Evolutionary conservation across 2,797 vertebrate species (phyloP), one percentile per base, ranked within the genome.

Genomic region (Etheostoma nigrum): DNA sequence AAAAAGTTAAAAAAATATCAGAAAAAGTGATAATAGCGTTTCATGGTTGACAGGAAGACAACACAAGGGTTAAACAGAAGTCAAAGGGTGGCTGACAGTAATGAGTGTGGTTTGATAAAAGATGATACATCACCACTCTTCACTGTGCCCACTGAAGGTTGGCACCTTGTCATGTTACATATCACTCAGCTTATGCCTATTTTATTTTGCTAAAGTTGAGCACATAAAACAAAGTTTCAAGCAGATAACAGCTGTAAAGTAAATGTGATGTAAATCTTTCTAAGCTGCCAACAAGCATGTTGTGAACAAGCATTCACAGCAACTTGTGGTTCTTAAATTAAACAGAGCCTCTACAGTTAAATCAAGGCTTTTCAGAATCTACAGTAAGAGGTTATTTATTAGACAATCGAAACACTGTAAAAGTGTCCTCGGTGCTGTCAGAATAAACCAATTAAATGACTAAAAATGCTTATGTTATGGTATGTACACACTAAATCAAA

Each of bases 1-100:
- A 27, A 27, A 27, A 27, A 4, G 27, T 27, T 0, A 27, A 4
- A 27, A 4, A 27, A 27, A 27, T 27, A 4, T 27, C 27, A 27
- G 27, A 27, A 27, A 27, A 27, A 27, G 27, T 27, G 27, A 27
- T 27, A 27, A 25, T 25, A 27, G 27, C 4, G 27, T 27, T 27
- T 27, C 27, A 27, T 27, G 27, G 27, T 27, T 27, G 27, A 27
- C 27, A 27, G 27, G 27, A 27, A 27, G 27, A 27, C 27, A 4
- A 27, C 27, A 27, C 27, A 27, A 27, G 27, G 27, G 42, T 68
- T 66, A 49, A 74, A 64, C 79, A 18, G 30, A 61, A 67, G 79
- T 72, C 74, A 86, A 64, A 82, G 42, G 27, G 33, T 65, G 55
- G 21, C 52, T 81, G 79, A 73, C 73, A 58, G 59, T 69, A 44